Percentiles rank a stretch among this genome's conserved stretches.
phyloP scores from a whole-genome alignment of 2,113 vertebrate species.

The Turnix velox region DNA sequence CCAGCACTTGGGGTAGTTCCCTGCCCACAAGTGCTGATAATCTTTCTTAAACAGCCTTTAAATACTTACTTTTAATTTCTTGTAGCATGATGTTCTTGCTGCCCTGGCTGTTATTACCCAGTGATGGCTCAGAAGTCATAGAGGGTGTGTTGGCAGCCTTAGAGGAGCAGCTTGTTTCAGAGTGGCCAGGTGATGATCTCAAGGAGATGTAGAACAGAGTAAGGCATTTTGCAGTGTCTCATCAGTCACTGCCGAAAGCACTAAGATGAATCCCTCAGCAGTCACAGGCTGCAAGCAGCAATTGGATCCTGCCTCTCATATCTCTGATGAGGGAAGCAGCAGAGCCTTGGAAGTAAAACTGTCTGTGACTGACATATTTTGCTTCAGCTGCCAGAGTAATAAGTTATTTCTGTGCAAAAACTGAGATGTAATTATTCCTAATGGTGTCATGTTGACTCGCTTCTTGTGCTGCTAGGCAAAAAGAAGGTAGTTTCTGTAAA shows the following conservation, averaged over 20 bases:
- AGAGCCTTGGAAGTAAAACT: neutral
- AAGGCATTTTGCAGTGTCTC: neutral
- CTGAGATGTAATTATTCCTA: conserved; percentile 28
- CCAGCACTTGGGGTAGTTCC: neutral
- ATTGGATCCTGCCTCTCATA: neutral
- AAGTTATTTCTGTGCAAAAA: neutral
- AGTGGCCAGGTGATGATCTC: neutral
- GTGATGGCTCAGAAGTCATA: neutral
- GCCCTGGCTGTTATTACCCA: neutral
- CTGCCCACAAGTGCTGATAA: neutral
- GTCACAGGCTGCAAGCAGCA: neutral
- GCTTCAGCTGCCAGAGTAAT: conserved; percentile 11
- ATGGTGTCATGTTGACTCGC: conserved; percentile 6
- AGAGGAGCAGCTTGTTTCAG: neutral
- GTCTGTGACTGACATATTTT: conserved; percentile 12
- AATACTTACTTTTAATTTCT: neutral
- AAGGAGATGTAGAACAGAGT: neutral
- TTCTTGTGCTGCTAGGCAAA: neutral
- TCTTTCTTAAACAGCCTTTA: neutral
- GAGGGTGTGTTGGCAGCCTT: neutral
- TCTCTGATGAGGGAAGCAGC: neutral
- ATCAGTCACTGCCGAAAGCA: neutral
- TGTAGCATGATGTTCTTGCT: neutral
- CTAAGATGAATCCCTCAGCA: neutral
- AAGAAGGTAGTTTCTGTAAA: conserved; percentile 6